phyloP scores from a whole-genome alignment of 2,113 vertebrate genomes.

The Bettongia penicillata region DNA sequence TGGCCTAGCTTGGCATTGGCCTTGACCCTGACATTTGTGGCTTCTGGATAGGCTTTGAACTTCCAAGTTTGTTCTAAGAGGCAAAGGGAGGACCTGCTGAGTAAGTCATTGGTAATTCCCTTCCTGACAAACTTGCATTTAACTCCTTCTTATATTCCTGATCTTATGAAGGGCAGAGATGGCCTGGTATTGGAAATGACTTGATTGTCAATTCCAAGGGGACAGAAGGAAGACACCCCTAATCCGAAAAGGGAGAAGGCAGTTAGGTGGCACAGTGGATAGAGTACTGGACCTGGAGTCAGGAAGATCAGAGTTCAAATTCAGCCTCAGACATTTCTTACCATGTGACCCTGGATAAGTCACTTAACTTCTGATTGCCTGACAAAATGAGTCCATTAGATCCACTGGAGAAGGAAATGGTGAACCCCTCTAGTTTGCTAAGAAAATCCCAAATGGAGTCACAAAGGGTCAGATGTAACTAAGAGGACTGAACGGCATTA shows the following conservation, averaged over 20 bases:
- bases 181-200: neutral
- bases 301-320: neutral
- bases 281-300: neutral
- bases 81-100: neutral
- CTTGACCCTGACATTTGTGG: neutral
- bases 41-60: neutral
- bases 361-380: neutral
- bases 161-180: neutral
- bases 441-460: neutral
- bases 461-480: neutral
- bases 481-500: neutral
- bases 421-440: neutral
- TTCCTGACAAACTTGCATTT: neutral
- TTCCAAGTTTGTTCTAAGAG: neutral
- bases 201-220: neutral
- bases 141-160: neutral
- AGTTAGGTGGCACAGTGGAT: neutral
- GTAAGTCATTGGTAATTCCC: neutral
- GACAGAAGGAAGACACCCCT: neutral
- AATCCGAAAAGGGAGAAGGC: neutral
- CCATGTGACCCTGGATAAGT: neutral
- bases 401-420: neutral
- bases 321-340: neutral
- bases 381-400: neutral
- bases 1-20: neutral